Percentiles rank a stretch among this genome's conserved stretches.
Conservation (phyloP, 2,113 vertebrate genomes). For the Proterorhinus semilunaris region DNA sequence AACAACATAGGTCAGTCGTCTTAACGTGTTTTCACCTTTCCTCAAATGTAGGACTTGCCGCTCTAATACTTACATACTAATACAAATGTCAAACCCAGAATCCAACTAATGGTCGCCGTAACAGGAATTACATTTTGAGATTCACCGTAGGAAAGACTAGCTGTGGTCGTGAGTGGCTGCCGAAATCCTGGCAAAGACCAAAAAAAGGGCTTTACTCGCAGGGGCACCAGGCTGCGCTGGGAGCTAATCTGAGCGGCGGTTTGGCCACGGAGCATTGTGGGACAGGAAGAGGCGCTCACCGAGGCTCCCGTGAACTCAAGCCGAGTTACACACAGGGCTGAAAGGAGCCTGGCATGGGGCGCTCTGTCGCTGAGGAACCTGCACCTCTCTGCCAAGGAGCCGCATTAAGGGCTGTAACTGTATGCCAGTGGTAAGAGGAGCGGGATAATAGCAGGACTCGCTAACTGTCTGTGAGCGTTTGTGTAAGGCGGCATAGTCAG, state of each 20-base stretch:
- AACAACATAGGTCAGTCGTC: background rate
- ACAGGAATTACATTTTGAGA: background rate
- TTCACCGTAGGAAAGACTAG: background rate
- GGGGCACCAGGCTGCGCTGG: constrained; percentile 60
- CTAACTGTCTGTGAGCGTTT: constrained; percentile 9
- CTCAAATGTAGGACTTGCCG: background rate
- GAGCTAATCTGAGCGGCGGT: constrained; percentile 67
- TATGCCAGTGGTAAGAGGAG: constrained; percentile 49
- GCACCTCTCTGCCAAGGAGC: constrained; percentile 67
- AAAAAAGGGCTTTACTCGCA: constrained; percentile 36
- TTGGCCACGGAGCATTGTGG: constrained; percentile 57
- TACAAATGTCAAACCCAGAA: background rate
- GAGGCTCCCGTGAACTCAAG: constrained; percentile 62
- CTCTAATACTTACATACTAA: background rate
- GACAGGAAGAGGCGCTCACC: constrained; percentile 67
- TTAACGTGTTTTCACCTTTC: background rate
- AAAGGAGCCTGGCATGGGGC: constrained; percentile 70
- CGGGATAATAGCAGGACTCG: constrained; percentile 16
- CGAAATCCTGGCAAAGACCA: constrained; percentile 38
- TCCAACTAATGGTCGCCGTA: background rate
- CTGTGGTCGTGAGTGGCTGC: constrained; percentile 37
- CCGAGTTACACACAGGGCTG: constrained; percentile 66
- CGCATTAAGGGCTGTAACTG: constrained; percentile 64
- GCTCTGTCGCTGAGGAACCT: constrained; percentile 57
- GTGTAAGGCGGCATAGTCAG: background rate